phyloP scores from a whole-genome alignment of 2,113 vertebrate species.

The Myotis lucifugus region DNA sequence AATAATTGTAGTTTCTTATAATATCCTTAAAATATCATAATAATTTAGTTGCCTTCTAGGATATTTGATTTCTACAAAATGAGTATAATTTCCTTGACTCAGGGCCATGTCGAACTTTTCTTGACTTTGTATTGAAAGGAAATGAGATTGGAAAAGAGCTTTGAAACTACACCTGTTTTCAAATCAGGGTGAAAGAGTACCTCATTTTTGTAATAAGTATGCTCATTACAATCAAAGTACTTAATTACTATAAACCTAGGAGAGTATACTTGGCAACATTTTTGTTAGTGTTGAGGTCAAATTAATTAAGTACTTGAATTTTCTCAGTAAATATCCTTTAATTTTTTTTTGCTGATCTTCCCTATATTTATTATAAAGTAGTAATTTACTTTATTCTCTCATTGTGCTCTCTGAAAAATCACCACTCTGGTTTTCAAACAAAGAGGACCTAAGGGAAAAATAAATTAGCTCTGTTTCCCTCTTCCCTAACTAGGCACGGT shows the following conservation, averaged over 20 bases:
- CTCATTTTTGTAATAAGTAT: slow-evolving; percentile 17
- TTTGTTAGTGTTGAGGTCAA: slow-evolving; percentile 52
- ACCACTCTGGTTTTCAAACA: neutral
- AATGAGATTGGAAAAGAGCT: neutral
- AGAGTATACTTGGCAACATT: slow-evolving; percentile 49
- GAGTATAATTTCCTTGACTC: neutral
- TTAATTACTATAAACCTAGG: slow-evolving; percentile 35
- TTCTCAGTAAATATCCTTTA: slow-evolving; percentile 19
- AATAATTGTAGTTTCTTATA: neutral
- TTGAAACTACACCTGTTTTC: slow-evolving; percentile 39
- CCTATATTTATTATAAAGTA: slow-evolving; percentile 33
- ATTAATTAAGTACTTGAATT: slow-evolving; percentile 62
- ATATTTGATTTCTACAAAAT: slow-evolving; percentile 30
- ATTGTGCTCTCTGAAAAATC: slow-evolving; percentile 20
- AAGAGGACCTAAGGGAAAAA: neutral
- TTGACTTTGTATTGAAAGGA: neutral
- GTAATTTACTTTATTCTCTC: slow-evolving; percentile 34
- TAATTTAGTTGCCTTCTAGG: neutral
- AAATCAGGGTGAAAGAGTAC: neutral
- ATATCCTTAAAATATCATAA: neutral
- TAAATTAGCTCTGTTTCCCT: neutral
- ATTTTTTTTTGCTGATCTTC: slow-evolving; percentile 17
- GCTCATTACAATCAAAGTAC: neutral
- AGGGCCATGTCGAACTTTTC: neutral
- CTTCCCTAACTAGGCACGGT: neutral